Evolutionary conservation across 2,888 invertebrate species (phyloP).

Genomic region (Petrolisthes manimaculis): DNA sequence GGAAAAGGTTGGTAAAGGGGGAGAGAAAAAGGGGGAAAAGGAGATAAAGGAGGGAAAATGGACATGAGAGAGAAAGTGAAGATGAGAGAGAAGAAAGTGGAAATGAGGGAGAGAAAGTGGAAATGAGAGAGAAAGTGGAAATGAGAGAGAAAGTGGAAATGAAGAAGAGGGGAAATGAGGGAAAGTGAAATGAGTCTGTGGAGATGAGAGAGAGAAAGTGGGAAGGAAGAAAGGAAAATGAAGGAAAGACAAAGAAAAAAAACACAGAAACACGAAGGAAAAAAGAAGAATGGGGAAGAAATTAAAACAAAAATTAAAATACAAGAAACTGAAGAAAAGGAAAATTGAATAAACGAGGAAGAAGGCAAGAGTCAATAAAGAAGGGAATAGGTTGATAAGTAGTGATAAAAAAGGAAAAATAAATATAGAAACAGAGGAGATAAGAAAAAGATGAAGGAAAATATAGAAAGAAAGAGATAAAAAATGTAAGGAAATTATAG

Average conservation of each 20-base stretch:
- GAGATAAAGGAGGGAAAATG: background rate
- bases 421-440: no score
- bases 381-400: no score
- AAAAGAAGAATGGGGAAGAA: background rate
- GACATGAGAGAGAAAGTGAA: background rate
- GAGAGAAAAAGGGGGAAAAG: background rate
- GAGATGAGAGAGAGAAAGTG: background rate
- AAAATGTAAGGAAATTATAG: background rate
- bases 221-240: background rate
- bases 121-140: constrained; percentile 2
- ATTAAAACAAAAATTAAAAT: background rate
- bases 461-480: background rate
- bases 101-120: constrained; percentile 4
- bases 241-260: no score
- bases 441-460: no score
- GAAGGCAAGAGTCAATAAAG: no score
- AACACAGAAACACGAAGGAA: background rate
- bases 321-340: background rate
- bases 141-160: background rate
- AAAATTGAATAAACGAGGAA: no score
- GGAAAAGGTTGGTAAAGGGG: background rate
- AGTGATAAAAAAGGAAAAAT: no score
- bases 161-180: background rate
- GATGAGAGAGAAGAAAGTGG: background rate
- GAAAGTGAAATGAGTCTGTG: background rate